These are phyloP conservation scores for Oriolus oriolus DNA, from an alignment of 2,113 vertebrate genomes.

Conservation along the genomic window DNA sequence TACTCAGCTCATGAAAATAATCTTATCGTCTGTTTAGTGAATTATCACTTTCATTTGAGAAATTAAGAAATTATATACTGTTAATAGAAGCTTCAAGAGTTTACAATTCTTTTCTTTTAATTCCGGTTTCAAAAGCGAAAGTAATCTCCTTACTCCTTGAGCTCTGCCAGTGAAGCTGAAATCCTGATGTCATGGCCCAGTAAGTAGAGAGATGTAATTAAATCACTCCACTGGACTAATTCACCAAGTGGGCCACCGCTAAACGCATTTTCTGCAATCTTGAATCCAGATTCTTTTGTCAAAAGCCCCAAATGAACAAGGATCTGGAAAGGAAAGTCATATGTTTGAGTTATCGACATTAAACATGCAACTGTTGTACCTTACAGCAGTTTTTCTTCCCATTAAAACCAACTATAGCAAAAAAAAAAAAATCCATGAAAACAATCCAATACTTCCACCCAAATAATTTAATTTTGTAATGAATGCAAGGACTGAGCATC, in stretches of 20 bases:
- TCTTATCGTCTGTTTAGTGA: slow-evolving; percentile 73
- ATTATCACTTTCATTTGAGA: slow-evolving; percentile 72
- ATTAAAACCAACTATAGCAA: background rate
- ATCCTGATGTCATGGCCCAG: slow-evolving; percentile 95
- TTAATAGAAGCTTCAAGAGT: slow-evolving; percentile 65
- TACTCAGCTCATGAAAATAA: slow-evolving; percentile 75
- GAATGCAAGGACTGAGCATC: background rate
- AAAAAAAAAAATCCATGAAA: background rate
- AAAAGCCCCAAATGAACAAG: slow-evolving; percentile 95
- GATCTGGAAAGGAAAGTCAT: slow-evolving; percentile 74
- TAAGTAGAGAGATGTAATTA: slow-evolving; percentile 98
- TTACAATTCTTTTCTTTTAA: slow-evolving; percentile 60
- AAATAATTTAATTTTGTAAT: background rate
- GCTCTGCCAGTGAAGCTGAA: slow-evolving; percentile 95
- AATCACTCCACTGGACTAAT: slow-evolving; percentile 98
- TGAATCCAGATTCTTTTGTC: slow-evolving; percentile 99
- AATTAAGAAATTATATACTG: slow-evolving; percentile 66
- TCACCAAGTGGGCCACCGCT: slow-evolving; percentile 95
- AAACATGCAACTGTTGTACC: background rate
- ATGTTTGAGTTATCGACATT: background rate
- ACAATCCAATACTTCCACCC: background rate
- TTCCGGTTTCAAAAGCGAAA: slow-evolving; percentile 70
- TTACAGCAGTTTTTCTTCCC: background rate
- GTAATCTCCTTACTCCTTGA: slow-evolving; percentile 94
- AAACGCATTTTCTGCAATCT: slow-evolving; percentile 98